A percentile compares a stretch with the other conserved stretches of the same genome.
These are phyloP conservation scores for Drosophila sproati DNA, from an alignment of 1,140 invertebrate species.

Conservation along the genomic window DNA sequence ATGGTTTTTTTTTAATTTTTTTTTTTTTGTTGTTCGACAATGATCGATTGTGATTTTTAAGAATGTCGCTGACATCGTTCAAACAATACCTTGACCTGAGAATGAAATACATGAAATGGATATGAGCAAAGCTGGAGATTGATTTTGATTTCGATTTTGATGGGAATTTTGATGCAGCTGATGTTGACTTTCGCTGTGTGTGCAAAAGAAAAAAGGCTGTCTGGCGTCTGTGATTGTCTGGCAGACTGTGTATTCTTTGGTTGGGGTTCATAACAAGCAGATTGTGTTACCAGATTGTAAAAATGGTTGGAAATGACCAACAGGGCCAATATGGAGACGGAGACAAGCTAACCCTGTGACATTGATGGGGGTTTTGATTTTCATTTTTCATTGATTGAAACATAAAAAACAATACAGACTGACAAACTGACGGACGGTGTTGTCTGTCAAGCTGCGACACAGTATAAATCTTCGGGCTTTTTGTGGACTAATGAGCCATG, in stretches of 20 bases:
- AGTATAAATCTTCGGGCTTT: constrained; percentile 45
- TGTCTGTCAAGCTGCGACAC: constrained; percentile 21
- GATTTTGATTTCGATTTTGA: constrained; percentile 50
- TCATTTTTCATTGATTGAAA: constrained; percentile 79
- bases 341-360: constrained; percentile 42
- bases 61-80: constrained; percentile 33
- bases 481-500: constrained; percentile 70
- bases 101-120: constrained; percentile 65
- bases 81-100: constrained; percentile 56
- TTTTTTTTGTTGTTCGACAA: constrained; percentile 48
- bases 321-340: neutral
- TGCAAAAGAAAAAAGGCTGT: neutral
- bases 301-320: constrained; percentile 48
- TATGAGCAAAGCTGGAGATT: constrained; percentile 69
- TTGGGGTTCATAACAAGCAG: constrained; percentile 50
- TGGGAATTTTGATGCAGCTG: constrained; percentile 8
- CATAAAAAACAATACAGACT: constrained; percentile 56
- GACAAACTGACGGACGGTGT: constrained; percentile 13
- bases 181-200: constrained; percentile 53
- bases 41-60: constrained; percentile 79
- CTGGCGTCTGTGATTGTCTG: neutral
- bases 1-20: neutral
- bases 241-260: constrained; percentile 1
- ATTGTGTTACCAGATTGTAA: constrained; percentile 77
- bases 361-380: constrained; percentile 79